Evolutionary conservation across 2,113 vertebrate species (phyloP), one percentile per base, ranked within the genome.

Genomic region (Cranoglanis bouderius): DNA sequence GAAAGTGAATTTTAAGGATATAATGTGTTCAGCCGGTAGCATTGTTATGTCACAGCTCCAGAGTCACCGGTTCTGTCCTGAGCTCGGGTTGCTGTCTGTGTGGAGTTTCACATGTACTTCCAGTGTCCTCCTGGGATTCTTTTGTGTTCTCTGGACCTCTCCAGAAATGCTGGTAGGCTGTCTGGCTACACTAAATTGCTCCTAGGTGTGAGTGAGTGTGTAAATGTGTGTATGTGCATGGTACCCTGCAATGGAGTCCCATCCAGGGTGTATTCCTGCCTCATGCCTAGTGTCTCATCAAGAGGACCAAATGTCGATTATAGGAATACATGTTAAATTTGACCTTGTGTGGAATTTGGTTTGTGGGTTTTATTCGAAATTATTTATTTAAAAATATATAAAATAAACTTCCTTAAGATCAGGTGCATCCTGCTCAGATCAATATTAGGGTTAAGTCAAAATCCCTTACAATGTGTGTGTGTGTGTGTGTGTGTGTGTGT

Each of bases 401-500:
- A 65, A 29, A 29, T 2, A 75, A 75, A 43, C 6, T 19, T 43
- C 21, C 18, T 77, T 14, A 26, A 77, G 21, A n/a, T n/a, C n/a
- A n/a, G n/a, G n/a, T n/a, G n/a, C n/a, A n/a, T n/a, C n/a, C n/a
- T n/a, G 38, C 35, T 75, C 18, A 8, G 72, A 75, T 24, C 38
- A 24, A 40, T 40, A 24, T 75, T 75, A 75, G 6, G 7, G 18
- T 75, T 24, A 75, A 21, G 72, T 43, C 4, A 43, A 75, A 43
- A 43, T 43, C 9, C 2, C 9, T 46, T 29, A 2, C 40, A 77
- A 46, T 46, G 40, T 84, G 38, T 65, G 57, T 83, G 57, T 84
- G 38, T 63, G 38, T 81, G 40, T 46, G 92, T 92, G 89, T 90
- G 16, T 72, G 92, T 92, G 89, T 90, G 16, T 72, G 53, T 40